Percentiles rank a stretch among this genome's conserved stretches.
Evolutionary conservation across 2,797 vertebrate genomes (phyloP).

Genomic region (Malacoctenus gilli): DNA sequence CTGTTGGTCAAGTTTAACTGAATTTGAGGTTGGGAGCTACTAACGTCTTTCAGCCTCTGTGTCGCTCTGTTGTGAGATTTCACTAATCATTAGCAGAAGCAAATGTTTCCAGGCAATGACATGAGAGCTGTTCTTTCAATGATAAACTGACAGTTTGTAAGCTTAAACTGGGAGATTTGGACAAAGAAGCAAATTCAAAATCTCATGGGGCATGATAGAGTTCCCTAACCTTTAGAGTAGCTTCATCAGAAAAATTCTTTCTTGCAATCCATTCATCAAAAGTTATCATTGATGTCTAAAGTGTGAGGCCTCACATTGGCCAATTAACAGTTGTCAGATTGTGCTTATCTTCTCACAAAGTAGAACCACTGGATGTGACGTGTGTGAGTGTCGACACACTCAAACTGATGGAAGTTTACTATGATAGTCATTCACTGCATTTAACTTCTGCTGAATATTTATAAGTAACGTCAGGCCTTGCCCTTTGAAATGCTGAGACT

Average conservation of each 20-base stretch:
- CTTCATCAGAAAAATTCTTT: constrained; percentile 35
- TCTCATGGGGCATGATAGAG: constrained; percentile 14
- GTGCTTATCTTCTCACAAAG: constrained; percentile 42
- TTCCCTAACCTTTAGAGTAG: constrained; percentile 46
- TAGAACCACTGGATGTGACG: constrained; percentile 69
- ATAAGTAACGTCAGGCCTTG: constrained; percentile 3
- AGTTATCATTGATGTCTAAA: background rate
- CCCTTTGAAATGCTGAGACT: constrained; percentile 13
- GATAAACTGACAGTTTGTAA: constrained; percentile 31
- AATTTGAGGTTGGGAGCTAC: constrained; percentile 19
- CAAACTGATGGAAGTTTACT: constrained; percentile 17
- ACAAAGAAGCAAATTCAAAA: constrained; percentile 12
- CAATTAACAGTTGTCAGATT: constrained; percentile 8
- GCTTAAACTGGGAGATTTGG: background rate
- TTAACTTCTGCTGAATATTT: constrained; percentile 37
- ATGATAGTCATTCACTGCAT: constrained; percentile 42
- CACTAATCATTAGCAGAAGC: constrained; percentile 7
- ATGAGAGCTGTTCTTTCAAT: constrained; percentile 14
- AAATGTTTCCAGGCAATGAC: constrained; percentile 12
- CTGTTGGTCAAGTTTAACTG: constrained; percentile 2
- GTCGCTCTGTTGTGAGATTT: constrained; percentile 3
- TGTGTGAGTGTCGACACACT: constrained; percentile 14
- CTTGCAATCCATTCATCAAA: background rate
- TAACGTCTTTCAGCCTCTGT: constrained; percentile 1
- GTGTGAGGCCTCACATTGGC: background rate